Conservation (phyloP, 2,888 invertebrate species). For the Coremacera marginata region DNA sequence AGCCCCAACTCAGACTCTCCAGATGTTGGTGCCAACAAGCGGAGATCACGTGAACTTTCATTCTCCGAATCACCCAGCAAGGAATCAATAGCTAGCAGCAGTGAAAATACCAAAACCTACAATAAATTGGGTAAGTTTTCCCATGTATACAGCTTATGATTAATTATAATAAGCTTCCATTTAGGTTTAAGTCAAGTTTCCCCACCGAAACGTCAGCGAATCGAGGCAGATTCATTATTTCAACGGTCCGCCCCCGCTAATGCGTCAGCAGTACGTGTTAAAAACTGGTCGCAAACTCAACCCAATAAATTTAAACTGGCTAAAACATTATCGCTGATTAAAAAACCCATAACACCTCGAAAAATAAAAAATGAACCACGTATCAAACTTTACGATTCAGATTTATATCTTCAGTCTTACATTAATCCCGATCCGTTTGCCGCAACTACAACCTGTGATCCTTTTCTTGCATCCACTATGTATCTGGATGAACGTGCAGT, state of each 20-base stretch:
- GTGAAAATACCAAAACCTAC: slow-evolving; percentile 3
- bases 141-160: background rate
- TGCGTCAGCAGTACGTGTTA: slow-evolving; percentile 47
- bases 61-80: slow-evolving; percentile 54
- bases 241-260: slow-evolving; percentile 47
- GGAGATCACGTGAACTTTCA: slow-evolving; percentile 57
- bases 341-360: slow-evolving; percentile 59
- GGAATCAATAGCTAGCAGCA: slow-evolving; percentile 49
- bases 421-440: slow-evolving; percentile 72
- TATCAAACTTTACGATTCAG: slow-evolving; percentile 64
- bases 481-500: slow-evolving; percentile 79
- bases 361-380: slow-evolving; percentile 54
- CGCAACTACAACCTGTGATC: slow-evolving; percentile 74
- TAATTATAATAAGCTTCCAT: background rate
- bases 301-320: slow-evolving; percentile 59
- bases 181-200: slow-evolving; percentile 51
- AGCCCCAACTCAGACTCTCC: background rate
- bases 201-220: slow-evolving; percentile 64
- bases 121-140: slow-evolving; percentile 6
- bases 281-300: slow-evolving; percentile 57
- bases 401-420: slow-evolving; percentile 65
- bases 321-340: slow-evolving; percentile 57
- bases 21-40: slow-evolving; percentile 46
- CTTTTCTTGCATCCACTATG: slow-evolving; percentile 76
- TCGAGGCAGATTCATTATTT: slow-evolving; percentile 50